Conservation (phyloP, 2,888 invertebrate species). For the Bhutanitis thaidina region DNA sequence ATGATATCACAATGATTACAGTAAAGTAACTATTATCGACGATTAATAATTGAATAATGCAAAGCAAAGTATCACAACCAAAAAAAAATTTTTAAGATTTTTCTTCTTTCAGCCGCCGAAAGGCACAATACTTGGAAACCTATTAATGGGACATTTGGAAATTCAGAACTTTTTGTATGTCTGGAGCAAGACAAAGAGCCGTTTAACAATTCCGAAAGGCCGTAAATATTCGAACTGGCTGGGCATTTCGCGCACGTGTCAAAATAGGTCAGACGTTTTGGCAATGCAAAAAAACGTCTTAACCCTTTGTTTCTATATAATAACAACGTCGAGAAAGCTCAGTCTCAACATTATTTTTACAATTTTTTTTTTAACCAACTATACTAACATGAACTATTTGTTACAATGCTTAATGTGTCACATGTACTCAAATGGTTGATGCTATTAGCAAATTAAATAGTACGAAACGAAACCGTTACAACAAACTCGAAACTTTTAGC, state of each 20-base stretch:
- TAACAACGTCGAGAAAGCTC: not conserved
- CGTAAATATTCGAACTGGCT: constrained; percentile 46
- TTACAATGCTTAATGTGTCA: no score
- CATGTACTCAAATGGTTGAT: no score
- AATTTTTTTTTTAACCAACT: no score
- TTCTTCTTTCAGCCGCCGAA: constrained; percentile 27
- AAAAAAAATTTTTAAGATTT: constrained; percentile 2
- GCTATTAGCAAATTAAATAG: constrained; percentile 8
- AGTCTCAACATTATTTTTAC: no score
- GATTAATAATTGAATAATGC: no score
- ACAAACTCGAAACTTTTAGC: constrained; percentile 9
- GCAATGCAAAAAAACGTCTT: constrained; percentile 6
- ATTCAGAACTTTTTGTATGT: constrained; percentile 65
- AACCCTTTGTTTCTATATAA: constrained; percentile 8
- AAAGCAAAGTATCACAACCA: no score
- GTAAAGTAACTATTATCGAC: no score
- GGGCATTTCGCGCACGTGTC: constrained; percentile 26
- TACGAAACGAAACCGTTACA: constrained; percentile 8
- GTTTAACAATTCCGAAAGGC: constrained; percentile 53
- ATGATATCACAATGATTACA: not conserved
- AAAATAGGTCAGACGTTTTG: constrained; percentile 25
- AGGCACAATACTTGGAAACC: constrained; percentile 47
- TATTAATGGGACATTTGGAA: constrained; percentile 50
- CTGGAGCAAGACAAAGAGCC: constrained; percentile 63
- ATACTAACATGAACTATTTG: no score